Base-by-base conservation (phyloP, 1,140 invertebrate species). In the Leucophenga varia region DNA sequence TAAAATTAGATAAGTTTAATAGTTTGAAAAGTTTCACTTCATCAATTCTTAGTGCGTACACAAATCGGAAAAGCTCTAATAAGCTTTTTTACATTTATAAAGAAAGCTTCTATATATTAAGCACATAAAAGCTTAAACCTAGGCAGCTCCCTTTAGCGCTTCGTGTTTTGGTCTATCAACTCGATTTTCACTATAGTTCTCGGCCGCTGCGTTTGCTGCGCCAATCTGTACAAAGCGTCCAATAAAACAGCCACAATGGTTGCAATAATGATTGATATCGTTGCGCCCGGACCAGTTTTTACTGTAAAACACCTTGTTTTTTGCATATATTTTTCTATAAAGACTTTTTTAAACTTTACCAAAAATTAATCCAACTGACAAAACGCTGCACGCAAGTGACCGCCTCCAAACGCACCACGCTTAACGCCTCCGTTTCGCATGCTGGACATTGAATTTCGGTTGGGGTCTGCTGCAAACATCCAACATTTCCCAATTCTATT, bases 241-340 rank as follows among this genome's bases (percentile, higher is more conserved):
- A 34, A 73, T 71, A 16, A 43, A 73, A 45, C 70, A 73, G 18
- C 70, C 70, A 13, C 70, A 73, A 10, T 65, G 53, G 0, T 37
- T 46, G 20, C 70, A 73, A 30, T 73, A 73, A 37, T 73, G 70
- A 47, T 73, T 73, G 17, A 68, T 60, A 17, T 73, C 70, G 30
- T 19, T 28, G 1, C 69, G 61, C 2, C 57, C 51, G 2, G 40
- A 6, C 52, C 64, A 72, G 18, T 47, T 67, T 35, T 70, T 67
- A 40, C 69, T 72, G 16, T 2, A 42, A 38, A n/a, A n/a, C n/a
- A n/a, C n/a, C n/a, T n/a, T n/a, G n/a, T n/a, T n/a, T n/a, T 10
- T 21, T 41, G 19, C 4, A 22, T 32, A 31, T 39, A 32, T 16
- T 8, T 9, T 12, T 17, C 16, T 17, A n/a, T 9, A 6, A 12